Evolutionary conservation across 2,113 vertebrate species (phyloP), one percentile per base, ranked within the genome.

Genomic region (Dipodomys ordii): DNA sequence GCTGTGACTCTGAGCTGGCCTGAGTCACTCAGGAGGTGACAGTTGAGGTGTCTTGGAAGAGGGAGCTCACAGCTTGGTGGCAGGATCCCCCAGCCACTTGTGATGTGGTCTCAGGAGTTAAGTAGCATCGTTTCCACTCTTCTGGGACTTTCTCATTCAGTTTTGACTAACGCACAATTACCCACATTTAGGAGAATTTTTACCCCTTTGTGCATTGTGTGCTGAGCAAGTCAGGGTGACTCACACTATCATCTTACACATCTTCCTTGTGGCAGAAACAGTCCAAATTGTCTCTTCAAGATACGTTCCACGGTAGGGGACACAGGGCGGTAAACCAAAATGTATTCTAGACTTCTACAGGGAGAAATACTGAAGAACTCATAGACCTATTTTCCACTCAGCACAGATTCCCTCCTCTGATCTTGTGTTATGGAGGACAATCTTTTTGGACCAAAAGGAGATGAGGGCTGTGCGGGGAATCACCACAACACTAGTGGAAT

Each of bases 21-120:
- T 1, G 4, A 4, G 4, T 77, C 39, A 65, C 62, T 53, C 8
- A 0, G 0, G n/a, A 44, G 35, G 30, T 23, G 28, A 20, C 11
- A 5, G 46, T 62, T 13, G 15, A 16, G 12, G 15, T 57, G 15
- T 57, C 18, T 57, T 16, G 15, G 53, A 16, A 57, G 6, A 64
- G 67, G 11, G 68, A 62, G 62, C 32, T 49, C 7, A 78, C 15
- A 25, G 0, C 12, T 3, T 7, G 0, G 49, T 0, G 0, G 2
- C 84, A 3, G 39, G 53, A 74, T 62, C n/a, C 19, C 7, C 11
- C 0, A 4, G 35, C 46, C 7, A 22, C 30, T 23, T 23, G 27
- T 22, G 82, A 64, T 23, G 22, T 60, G 6, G 2, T 73, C 46
- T 64, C 27, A 53, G 39, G 49, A 18, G 35, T 69, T 35, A 30